Percentiles rank a stretch among this genome's conserved stretches.
Conservation (phyloP, 92 coral and sea anemone species). For the Actinostola sp. region DNA sequence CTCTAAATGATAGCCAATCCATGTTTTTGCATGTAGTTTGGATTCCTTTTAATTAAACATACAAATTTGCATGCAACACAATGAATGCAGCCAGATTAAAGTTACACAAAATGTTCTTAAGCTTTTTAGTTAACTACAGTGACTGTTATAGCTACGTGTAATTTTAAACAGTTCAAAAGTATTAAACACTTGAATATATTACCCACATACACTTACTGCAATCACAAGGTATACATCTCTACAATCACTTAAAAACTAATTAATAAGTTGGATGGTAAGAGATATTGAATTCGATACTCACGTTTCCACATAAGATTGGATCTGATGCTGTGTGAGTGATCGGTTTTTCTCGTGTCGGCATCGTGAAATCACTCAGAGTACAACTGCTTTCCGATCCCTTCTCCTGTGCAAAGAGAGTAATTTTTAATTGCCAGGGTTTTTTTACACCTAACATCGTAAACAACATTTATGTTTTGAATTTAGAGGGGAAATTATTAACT, state of each 20-base stretch:
- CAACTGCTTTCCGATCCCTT: conserved; percentile 19
- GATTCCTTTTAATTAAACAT: conserved; percentile 1
- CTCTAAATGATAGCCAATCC: too few relatives aligned
- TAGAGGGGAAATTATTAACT: neutral
- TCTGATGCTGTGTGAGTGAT: conserved; percentile 84
- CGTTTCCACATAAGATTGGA: conserved; percentile 91
- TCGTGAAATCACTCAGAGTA: conserved; percentile 60
- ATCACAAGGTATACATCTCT: too few relatives aligned
- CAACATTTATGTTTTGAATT: neutral
- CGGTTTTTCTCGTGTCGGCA: conserved; percentile 83
- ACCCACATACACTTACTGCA: too few relatives aligned
- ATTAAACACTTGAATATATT: too few relatives aligned
- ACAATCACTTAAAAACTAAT: too few relatives aligned
- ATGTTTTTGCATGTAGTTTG: too few relatives aligned
- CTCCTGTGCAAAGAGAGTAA: conserved; percentile 4
- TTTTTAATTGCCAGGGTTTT: too few relatives aligned
- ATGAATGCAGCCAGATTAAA: neutral
- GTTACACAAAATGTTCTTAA: neutral
- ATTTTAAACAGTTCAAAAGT: too few relatives aligned
- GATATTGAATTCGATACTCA: conserved; percentile 40
- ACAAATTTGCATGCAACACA: neutral
- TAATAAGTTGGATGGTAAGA: too few relatives aligned
- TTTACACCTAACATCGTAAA: neutral
- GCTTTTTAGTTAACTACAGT: too few relatives aligned
- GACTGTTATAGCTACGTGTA: too few relatives aligned